A percentile compares a stretch with the other conserved stretches of the same genome.
These are phyloP conservation scores for Fukomys damarensis DNA, from an alignment of 2,113 vertebrate genomes.

Conservation along the genomic window DNA sequence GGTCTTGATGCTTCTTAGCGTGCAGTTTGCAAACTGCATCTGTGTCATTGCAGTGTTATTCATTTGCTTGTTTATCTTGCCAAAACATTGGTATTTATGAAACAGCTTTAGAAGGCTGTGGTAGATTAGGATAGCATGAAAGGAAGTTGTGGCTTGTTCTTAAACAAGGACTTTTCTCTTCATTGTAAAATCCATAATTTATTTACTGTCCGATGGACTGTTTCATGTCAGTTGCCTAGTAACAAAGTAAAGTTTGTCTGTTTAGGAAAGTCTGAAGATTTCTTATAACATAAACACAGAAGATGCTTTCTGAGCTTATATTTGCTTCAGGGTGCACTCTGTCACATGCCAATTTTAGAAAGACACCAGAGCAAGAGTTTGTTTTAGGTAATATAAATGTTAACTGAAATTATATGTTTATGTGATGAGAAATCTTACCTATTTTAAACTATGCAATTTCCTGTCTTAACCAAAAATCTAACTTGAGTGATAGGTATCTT, in stretches of 20 bases:
- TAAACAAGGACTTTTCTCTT: slow-evolving; percentile 73
- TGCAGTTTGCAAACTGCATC: slow-evolving; percentile 55
- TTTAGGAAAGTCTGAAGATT: slow-evolving; percentile 82
- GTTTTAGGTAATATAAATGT: slow-evolving; percentile 88
- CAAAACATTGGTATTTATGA: slow-evolving; percentile 75
- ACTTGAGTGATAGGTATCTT: slow-evolving; percentile 72
- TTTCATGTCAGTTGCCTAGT: slow-evolving; percentile 84
- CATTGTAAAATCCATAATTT: slow-evolving; percentile 84
- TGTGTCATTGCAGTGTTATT: slow-evolving; percentile 63
- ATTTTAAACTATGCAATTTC: slow-evolving; percentile 84
- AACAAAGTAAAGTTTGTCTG: slow-evolving; percentile 86
- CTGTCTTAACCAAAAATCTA: slow-evolving; percentile 76
- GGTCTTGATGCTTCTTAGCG: slow-evolving; percentile 39
- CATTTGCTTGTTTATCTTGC: slow-evolving; percentile 74
- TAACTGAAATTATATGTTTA: slow-evolving; percentile 84
- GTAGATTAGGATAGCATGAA: slow-evolving; percentile 79
- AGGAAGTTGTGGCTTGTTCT: slow-evolving; percentile 83
- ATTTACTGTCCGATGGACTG: slow-evolving; percentile 80
- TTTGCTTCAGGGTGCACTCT: slow-evolving; percentile 81
- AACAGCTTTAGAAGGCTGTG: slow-evolving; percentile 78
- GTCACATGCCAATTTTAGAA: slow-evolving; percentile 84
- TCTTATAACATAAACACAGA: slow-evolving; percentile 79
- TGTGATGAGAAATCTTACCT: slow-evolving; percentile 80
- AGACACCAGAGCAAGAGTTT: slow-evolving; percentile 81
- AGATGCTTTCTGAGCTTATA: slow-evolving; percentile 82